Base-by-base conservation (phyloP, 2,797 vertebrate species). In the Australoheros facetus region DNA sequence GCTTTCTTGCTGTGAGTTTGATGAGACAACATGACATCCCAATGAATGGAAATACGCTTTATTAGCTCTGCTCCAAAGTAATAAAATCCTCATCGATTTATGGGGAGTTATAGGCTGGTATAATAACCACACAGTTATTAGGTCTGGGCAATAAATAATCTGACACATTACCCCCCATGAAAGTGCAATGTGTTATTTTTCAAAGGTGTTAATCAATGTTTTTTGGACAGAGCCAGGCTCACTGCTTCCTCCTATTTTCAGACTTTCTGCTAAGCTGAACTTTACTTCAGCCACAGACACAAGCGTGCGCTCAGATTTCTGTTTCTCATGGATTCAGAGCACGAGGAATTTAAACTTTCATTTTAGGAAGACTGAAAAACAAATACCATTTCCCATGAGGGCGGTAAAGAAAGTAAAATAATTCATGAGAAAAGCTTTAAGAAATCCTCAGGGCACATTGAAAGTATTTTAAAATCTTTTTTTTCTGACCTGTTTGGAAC, bases 321-420 rank as follows among this genome's bases (percentile, higher is more conserved):
- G 28, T 66, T 66, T 48, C 16, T 51, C 39, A 9, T 66, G 42
- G 42, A 26, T 26, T 30, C 62, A 48, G 42, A 48, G 2, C 21
- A 66, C 13, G 62, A 51, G 23, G 48, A 48, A 51, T 48, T 23
- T 13, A 48, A 66, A 66, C 23, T 28, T 48, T 66, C 16, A 7
- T 12, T 66, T 48, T 66, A 13, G 5, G 16, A 66, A 66, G 42
- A 30, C 17, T 12, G 17, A 69, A 69, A 51, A 48, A 48, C 14
- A 16, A 51, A 51, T n/a, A 3, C 23, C 0, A 1, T 30, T 51
- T 30, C 12, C 48, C 42, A 1, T 0, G 62, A 66, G 0, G 0
- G 0, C 0, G 5, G 62, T 28, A 66, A 48, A 30, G 23, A 48
- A 48, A 66, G 17, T 8, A 19, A 51, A 51, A 51, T 17, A 51